Conservation (phyloP, 1,140 invertebrate genomes). For the Cyphomyrmex costatus region DNA sequence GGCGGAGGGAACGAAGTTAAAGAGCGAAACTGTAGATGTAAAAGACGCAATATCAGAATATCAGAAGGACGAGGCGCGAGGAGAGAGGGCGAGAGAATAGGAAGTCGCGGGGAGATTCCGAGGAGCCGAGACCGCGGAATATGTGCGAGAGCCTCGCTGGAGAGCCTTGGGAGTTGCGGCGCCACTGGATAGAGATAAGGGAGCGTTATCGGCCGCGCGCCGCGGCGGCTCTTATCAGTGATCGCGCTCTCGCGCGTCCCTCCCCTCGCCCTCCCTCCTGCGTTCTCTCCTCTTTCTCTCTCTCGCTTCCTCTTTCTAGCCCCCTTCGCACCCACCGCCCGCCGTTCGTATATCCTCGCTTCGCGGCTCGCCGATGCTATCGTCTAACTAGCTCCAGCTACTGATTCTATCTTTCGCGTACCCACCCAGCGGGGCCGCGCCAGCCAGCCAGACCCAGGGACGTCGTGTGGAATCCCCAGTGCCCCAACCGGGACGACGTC, state of each 20-base stretch:
- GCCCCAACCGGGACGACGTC: constrained; percentile 55
- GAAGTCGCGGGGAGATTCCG: constrained; percentile 52
- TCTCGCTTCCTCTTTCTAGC: constrained; percentile 41
- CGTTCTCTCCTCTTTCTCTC: constrained; percentile 44
- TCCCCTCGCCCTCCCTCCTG: constrained; percentile 53
- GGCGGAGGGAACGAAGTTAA: not conserved
- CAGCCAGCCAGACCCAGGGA: constrained; percentile 81
- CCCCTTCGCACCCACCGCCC: constrained; percentile 49
- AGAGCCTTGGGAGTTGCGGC: constrained; percentile 86
- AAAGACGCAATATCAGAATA: constrained; percentile 20
- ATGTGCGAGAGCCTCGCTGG: constrained; percentile 69
- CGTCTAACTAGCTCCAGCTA: constrained; percentile 87
- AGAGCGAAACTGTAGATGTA: not conserved
- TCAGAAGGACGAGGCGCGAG: not conserved
- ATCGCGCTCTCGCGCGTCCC: constrained; percentile 80
- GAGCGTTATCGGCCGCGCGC: constrained; percentile 83
- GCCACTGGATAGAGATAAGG: constrained; percentile 87
- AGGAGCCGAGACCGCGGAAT: constrained; percentile 64
- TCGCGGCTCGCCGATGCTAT: constrained; percentile 85
- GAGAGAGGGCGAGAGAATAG: not conserved
- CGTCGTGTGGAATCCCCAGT: constrained; percentile 75
- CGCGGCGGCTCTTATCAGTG: constrained; percentile 85
- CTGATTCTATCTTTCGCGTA: constrained; percentile 86
- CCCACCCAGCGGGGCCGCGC: constrained; percentile 84
- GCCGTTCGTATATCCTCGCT: constrained; percentile 79